phyloP scores from a whole-genome alignment of 2,888 invertebrate genomes.

The Aquatica leii region DNA sequence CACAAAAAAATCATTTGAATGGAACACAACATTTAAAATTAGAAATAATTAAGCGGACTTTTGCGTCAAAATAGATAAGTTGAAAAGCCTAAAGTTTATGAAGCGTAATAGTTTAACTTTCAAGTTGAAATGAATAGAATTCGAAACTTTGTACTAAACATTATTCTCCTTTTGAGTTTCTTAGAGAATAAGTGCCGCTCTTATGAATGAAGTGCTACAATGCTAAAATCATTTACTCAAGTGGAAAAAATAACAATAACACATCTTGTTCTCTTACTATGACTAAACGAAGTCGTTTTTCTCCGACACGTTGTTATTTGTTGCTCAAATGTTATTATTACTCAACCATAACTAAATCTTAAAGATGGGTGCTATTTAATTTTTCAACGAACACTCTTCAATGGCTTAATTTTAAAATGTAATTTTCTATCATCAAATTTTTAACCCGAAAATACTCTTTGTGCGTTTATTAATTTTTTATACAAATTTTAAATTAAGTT shows the following conservation, averaged over 20 bases:
- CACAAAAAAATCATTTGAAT: too few relatives aligned
- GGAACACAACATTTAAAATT: too few relatives aligned
- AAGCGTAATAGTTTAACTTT: slow-evolving; percentile 15
- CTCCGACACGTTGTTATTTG: slow-evolving; percentile 34
- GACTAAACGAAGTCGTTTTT: slow-evolving; percentile 30
- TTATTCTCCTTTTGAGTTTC: slow-evolving; percentile 14
- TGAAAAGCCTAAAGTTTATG: too few relatives aligned
- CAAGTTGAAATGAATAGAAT: slow-evolving; percentile 2
- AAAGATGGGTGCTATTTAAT: slow-evolving; percentile 22
- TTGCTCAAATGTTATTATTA: slow-evolving; percentile 1
- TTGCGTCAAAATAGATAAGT: too few relatives aligned
- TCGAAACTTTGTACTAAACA: not conserved
- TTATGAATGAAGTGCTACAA: slow-evolving; percentile 38
- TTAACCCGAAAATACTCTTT: not conserved
- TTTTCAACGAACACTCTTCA: too few relatives aligned
- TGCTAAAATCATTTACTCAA: slow-evolving; percentile 41
- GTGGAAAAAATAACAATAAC: slow-evolving; percentile 39
- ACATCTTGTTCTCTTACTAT: slow-evolving; percentile 26
- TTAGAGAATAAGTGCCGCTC: slow-evolving; percentile 22
- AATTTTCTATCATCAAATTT: too few relatives aligned
- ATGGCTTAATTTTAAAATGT: too few relatives aligned
- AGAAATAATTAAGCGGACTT: too few relatives aligned
- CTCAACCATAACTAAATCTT: slow-evolving; percentile 3
- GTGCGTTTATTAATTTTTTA: not conserved
- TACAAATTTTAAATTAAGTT: too few relatives aligned